phyloP scores from a whole-genome alignment of 2,797 vertebrate species.

The Macroramphosus scolopax region DNA sequence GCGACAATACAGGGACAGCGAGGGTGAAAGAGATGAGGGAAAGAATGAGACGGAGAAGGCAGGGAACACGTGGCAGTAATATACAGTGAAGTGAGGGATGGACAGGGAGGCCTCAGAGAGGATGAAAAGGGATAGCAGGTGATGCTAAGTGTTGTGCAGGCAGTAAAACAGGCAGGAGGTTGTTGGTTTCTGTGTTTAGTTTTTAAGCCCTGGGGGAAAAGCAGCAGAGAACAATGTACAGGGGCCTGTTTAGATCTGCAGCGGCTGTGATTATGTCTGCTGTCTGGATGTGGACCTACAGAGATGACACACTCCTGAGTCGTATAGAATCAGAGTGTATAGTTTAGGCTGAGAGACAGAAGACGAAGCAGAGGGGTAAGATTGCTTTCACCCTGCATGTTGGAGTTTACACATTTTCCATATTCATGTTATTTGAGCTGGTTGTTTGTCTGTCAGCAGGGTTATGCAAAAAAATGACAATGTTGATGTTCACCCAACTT shows the following conservation, averaged over 20 bases:
- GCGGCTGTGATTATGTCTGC: constrained; percentile 45
- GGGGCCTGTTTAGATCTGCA: constrained; percentile 58
- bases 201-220: constrained; percentile 48
- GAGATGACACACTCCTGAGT: constrained; percentile 31
- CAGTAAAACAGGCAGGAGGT: constrained; percentile 46
- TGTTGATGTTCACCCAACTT: too few relatives aligned
- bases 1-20: constrained; percentile 64
- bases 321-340: not conserved
- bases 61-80: constrained; percentile 48
- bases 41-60: constrained; percentile 28
- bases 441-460: too few relatives aligned
- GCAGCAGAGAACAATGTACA: constrained; percentile 56
- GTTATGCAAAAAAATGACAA: too few relatives aligned
- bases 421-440: too few relatives aligned
- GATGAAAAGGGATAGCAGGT: constrained; percentile 34
- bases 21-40: constrained; percentile 19
- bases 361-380: too few relatives aligned
- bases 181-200: constrained; percentile 48
- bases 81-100: constrained; percentile 26
- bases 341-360: too few relatives aligned
- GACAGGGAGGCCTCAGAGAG: constrained; percentile 20
- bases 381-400: too few relatives aligned
- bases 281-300: constrained; percentile 45
- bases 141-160: constrained; percentile 55
- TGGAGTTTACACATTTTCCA: too few relatives aligned